phyloP scores from a whole-genome alignment of 2,113 vertebrate genomes.

The Nymphicus hollandicus region DNA sequence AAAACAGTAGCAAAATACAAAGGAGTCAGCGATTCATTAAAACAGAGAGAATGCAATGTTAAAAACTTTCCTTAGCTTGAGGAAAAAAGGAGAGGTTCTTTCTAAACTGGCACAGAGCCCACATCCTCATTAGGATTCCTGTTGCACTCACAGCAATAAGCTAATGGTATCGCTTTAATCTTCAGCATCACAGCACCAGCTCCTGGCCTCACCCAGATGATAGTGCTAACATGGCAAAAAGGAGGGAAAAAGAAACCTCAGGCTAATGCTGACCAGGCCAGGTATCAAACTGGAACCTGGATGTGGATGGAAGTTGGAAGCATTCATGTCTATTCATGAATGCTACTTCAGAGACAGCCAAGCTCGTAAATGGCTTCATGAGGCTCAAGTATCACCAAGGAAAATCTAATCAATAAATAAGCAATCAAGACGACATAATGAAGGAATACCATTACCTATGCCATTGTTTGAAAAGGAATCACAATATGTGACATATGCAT shows the following conservation, averaged over 20 bases:
- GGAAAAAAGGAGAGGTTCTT: neutral
- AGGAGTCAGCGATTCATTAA: conserved; percentile 36
- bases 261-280: neutral
- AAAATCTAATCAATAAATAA: conserved; percentile 39
- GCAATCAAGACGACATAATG: neutral
- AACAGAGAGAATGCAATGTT: neutral
- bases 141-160: neutral
- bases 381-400: neutral
- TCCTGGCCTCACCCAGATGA: neutral
- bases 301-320: neutral
- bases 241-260: neutral
- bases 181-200: neutral
- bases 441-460: neutral
- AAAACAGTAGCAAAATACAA: conserved; percentile 35
- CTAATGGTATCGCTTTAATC: neutral
- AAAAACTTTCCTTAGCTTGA: conserved; percentile 19
- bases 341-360: neutral
- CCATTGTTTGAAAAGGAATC: conserved; percentile 15
- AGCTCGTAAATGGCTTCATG: neutral
- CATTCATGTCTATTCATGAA: neutral
- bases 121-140: neutral
- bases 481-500: neutral
- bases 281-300: neutral
- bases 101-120: conserved; percentile 8
- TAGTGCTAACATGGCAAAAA: neutral